phyloP scores from a whole-genome alignment of 2,113 vertebrate species.

The Reinhardtius hippoglossoides region DNA sequence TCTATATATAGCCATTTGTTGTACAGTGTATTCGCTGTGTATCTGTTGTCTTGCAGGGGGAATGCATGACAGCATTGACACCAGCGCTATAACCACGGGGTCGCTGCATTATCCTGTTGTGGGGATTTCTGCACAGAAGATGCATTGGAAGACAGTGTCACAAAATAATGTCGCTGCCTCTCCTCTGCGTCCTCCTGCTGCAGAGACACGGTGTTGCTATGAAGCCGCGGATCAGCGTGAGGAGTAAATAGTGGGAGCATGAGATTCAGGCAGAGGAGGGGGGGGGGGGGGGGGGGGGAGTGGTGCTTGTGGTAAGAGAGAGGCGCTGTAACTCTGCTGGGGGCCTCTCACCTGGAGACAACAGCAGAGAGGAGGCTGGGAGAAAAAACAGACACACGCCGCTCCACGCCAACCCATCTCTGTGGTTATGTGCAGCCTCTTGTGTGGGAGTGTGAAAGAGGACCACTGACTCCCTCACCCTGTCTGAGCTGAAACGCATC shows the following conservation, averaged over 20 bases:
- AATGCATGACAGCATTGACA: slow-evolving; percentile 37
- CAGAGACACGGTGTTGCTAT: slow-evolving; percentile 61
- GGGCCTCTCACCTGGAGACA: slow-evolving; percentile 70
- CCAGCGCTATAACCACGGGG: slow-evolving; percentile 14
- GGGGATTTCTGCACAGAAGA: slow-evolving; percentile 3
- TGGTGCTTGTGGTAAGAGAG: slow-evolving; percentile 47
- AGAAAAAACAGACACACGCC: slow-evolving; percentile 54
- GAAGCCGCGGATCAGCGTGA: slow-evolving; percentile 48
- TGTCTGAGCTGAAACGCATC: slow-evolving; percentile 64
- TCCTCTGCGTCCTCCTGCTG: slow-evolving; percentile 52
- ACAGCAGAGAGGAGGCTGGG: slow-evolving; percentile 55
- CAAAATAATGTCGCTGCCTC: slow-evolving; percentile 22
- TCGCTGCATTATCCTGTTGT: slow-evolving; percentile 21
- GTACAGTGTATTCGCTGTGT: slow-evolving; percentile 52
- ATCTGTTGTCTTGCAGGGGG: slow-evolving; percentile 46
- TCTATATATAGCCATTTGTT: slow-evolving; percentile 78
- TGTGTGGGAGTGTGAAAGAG: slow-evolving; percentile 57
- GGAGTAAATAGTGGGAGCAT: slow-evolving; percentile 42
- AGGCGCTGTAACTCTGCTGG: slow-evolving; percentile 43
- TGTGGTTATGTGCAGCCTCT: slow-evolving; percentile 50
- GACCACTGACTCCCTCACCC: slow-evolving; percentile 53
- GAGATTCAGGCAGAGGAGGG: background rate
- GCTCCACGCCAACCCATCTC: slow-evolving; percentile 33
- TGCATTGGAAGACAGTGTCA: slow-evolving; percentile 18
- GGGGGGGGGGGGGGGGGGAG: slow-evolving; percentile 12